Evolutionary conservation across 1,140 invertebrate species (phyloP).

Genomic region (Euschistus heros): DNA sequence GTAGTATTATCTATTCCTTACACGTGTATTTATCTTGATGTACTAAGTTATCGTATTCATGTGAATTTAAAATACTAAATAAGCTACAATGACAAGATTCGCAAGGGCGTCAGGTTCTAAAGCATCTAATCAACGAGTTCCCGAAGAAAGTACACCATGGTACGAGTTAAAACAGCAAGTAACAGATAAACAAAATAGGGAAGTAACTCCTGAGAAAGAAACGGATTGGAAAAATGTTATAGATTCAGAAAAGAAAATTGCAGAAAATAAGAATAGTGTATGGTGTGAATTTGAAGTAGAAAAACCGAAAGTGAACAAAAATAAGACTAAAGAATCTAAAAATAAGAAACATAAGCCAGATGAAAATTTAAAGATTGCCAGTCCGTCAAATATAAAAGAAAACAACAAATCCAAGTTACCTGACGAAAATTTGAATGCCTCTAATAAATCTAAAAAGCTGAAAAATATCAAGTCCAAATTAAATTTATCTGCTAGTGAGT

Average conservation of each 20-base stretch:
- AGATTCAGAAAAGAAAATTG: conserved; percentile 1
- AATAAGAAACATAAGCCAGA: background rate
- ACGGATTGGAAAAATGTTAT: conserved; percentile 18
- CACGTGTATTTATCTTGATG: too few species aligned
- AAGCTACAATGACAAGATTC: conserved; percentile 53
- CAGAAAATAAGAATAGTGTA: conserved; percentile 33
- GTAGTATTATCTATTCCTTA: too few species aligned
- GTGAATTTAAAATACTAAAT: too few species aligned
- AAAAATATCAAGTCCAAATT: background rate
- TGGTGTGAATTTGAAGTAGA: conserved; percentile 42
- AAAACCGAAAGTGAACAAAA: conserved; percentile 17
- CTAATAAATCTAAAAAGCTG: background rate
- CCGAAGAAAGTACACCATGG: conserved; percentile 61
- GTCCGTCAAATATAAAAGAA: too few species aligned
- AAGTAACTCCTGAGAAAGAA: conserved; percentile 5
- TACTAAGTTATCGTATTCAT: too few species aligned
- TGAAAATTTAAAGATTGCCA: background rate
- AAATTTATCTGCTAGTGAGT: background rate
- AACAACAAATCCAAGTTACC: too few species aligned
- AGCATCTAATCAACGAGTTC: conserved; percentile 53
- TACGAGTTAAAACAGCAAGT: conserved; percentile 48
- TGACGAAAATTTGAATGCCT: too few species aligned
- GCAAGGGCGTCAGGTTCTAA: conserved; percentile 61
- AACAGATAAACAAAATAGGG: background rate
- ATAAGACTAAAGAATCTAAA: conserved; percentile 17